Evolutionary conservation across 1,140 invertebrate genomes (phyloP).

Genomic region (Drosophila guanche): DNA sequence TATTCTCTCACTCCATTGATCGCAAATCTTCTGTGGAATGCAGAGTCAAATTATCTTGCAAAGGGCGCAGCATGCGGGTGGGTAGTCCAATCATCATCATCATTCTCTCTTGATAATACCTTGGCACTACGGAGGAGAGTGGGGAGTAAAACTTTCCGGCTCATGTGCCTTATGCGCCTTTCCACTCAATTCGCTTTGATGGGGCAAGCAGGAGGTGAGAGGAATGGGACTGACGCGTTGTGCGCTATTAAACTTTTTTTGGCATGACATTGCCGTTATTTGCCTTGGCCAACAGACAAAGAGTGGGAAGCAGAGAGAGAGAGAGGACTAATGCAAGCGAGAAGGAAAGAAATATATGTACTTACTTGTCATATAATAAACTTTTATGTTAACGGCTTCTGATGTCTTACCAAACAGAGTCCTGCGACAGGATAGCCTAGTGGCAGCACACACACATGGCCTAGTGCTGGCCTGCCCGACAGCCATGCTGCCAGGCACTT

Average conservation of each 20-base stretch:
- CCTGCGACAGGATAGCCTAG: conserved; percentile 14
- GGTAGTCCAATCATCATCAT: conserved; percentile 40
- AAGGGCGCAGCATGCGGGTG: conserved; percentile 10
- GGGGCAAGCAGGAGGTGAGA: not conserved
- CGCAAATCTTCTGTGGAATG: conserved; percentile 11
- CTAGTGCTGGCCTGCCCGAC: conserved; percentile 24
- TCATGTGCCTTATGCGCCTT: conserved; percentile 63
- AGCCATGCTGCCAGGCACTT: conserved; percentile 48
- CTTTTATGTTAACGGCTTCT: conserved; percentile 77
- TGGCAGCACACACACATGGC: conserved; percentile 47
- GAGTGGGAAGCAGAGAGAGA: not conserved
- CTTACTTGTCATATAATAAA: conserved; percentile 81
- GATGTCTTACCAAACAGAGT: conserved; percentile 64
- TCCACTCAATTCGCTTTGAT: conserved; percentile 73
- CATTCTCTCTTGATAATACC: conserved; percentile 39
- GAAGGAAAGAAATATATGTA: conserved; percentile 52
- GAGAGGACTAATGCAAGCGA: not conserved
- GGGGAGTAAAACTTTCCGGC: conserved; percentile 57
- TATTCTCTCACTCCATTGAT: no score
- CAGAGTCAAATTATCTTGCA: conserved; percentile 39
- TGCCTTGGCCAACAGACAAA: conserved; percentile 36
- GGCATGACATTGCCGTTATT: conserved; percentile 76
- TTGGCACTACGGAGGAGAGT: conserved; percentile 1
- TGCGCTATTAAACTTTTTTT: conserved; percentile 78
- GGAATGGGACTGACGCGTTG: conserved; percentile 50